Percentiles rank a stretch among this genome's conserved stretches.
phyloP scores from a whole-genome alignment of 53 echinoderm and acorn worm species.

The Crossaster papposus region DNA sequence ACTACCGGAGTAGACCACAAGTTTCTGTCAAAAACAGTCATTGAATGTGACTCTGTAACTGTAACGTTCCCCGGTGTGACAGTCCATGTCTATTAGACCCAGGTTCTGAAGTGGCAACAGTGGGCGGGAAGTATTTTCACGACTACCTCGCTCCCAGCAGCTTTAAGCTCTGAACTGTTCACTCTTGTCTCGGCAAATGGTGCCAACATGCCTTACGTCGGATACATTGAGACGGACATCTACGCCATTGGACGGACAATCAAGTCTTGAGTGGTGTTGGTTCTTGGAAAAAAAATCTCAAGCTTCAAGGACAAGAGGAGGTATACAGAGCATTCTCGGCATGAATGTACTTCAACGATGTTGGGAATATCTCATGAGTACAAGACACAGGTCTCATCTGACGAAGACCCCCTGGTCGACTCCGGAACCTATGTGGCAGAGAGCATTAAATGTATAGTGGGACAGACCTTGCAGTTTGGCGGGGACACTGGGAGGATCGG shows the following conservation, averaged over 20 bases:
- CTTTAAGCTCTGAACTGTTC: background rate
- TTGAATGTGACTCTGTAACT: background rate
- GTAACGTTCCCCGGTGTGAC: too few species aligned
- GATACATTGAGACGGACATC: constrained; percentile 39
- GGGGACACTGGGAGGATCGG: background rate
- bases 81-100: too few species aligned
- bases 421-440: constrained; percentile 47
- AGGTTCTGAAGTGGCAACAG: too few species aligned
- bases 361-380: constrained; percentile 29
- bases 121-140: too few species aligned
- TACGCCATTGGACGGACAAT: background rate
- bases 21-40: constrained; percentile 24
- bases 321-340: constrained; percentile 26
- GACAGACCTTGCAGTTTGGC: background rate
- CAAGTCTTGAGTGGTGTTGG: constrained; percentile 30
- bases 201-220: constrained; percentile 45
- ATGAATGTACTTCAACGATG: constrained; percentile 49
- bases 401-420: constrained; percentile 17
- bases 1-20: background rate
- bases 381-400: background rate
- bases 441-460: constrained; percentile 37
- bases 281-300: constrained; percentile 12
- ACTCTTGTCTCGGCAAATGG: constrained; percentile 50
- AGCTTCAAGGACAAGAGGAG: background rate
- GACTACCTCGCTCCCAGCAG: too few species aligned